Conservation (phyloP, 2,797 vertebrate genomes). For the Hydrophis major region DNA sequence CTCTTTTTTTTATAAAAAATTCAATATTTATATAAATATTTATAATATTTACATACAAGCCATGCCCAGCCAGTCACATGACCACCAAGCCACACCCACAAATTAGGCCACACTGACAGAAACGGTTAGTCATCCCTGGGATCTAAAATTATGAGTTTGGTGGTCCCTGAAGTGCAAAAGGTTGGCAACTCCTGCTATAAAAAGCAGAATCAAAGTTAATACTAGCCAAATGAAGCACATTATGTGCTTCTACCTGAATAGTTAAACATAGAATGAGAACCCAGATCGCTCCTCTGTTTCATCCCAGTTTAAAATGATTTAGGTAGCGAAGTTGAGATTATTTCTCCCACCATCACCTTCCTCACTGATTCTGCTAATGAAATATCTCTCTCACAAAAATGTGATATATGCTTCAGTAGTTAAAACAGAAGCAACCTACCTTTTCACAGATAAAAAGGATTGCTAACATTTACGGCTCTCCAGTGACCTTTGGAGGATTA, state of each 20-base stretch:
- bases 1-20: no score
- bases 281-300: not conserved
- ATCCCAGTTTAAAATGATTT: not conserved
- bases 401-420: not conserved
- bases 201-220: not conserved
- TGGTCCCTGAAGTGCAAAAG: no score
- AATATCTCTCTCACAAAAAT: conserved; percentile 6
- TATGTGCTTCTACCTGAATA: not conserved
- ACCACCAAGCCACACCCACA: no score
- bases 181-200: no score
- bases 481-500: conserved; percentile 24
- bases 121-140: no score
- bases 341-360: not conserved
- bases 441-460: conserved; percentile 22
- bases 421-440: conserved; percentile 10
- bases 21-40: no score
- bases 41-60: no score
- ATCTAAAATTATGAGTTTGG: no score
- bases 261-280: not conserved
- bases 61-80: no score
- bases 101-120: no score
- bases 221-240: not conserved
- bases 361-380: not conserved
- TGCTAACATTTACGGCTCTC: conserved; percentile 12
- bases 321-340: not conserved